These are phyloP conservation scores for Drosophila acutilabella DNA, from an alignment of 2,888 invertebrate genomes.

Conservation along the genomic window DNA sequence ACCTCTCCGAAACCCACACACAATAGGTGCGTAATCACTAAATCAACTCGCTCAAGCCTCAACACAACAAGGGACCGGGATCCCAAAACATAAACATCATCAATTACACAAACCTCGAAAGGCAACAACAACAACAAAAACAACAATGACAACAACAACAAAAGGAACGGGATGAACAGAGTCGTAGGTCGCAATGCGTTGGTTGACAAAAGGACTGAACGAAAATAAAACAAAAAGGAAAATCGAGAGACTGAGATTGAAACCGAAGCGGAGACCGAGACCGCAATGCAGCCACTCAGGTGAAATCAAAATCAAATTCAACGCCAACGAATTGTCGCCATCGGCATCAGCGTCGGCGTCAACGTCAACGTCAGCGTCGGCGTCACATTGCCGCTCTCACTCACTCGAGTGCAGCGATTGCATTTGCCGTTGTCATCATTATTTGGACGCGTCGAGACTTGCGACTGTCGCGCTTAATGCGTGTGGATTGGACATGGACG, in stretches of 20 bases:
- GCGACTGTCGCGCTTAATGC: constrained; percentile 80
- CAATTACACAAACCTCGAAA: constrained; percentile 72
- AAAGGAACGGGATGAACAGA: constrained; percentile 19
- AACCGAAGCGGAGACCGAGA: neutral
- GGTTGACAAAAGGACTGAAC: constrained; percentile 68
- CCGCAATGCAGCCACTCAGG: constrained; percentile 67
- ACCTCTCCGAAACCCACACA: constrained; percentile 66
- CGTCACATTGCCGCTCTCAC: constrained; percentile 28
- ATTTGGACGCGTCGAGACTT: constrained; percentile 74
- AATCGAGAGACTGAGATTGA: constrained; percentile 1
- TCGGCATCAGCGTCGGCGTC: constrained; percentile 5
- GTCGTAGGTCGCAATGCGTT: constrained; percentile 71
- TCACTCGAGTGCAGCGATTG: neutral
- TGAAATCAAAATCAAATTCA: constrained; percentile 80
- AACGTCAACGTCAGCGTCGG: constrained; percentile 13
- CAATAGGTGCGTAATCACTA: constrained; percentile 79
- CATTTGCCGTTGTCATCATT: constrained; percentile 62
- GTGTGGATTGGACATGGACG: constrained; percentile 74
- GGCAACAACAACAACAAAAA: constrained; percentile 44
- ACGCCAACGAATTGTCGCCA: constrained; percentile 66
- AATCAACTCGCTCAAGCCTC: constrained; percentile 63
- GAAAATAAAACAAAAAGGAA: constrained; percentile 10
- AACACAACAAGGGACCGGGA: constrained; percentile 34
- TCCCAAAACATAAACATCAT: constrained; percentile 75
- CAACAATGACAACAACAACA: constrained; percentile 33